A percentile compares a stretch with the other conserved stretches of the same genome.
Conservation (phyloP, 2,888 invertebrate species). For the Sarcophaga caerulescens region DNA sequence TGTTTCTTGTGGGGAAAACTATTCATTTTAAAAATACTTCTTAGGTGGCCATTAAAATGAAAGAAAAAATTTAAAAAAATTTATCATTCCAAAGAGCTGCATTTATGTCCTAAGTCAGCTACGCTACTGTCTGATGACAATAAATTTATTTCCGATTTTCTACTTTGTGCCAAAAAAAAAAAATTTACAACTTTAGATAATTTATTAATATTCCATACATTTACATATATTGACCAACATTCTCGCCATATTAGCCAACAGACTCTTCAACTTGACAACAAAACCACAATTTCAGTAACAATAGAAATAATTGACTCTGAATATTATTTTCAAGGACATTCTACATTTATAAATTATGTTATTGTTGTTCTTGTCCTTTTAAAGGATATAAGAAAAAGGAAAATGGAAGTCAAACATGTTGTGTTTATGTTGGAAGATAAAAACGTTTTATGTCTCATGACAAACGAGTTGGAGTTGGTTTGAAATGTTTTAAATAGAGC, state of each 20-base stretch:
- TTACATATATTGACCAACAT: neutral
- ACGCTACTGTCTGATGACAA: neutral
- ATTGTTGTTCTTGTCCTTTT: neutral
- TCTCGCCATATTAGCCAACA: neutral
- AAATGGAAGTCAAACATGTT: slow-evolving; percentile 47
- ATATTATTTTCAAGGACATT: slow-evolving; percentile 21
- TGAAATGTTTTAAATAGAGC: neutral
- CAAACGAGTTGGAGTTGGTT: neutral
- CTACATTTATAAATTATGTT: neutral
- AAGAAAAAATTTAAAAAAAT: no score
- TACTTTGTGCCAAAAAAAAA: neutral
- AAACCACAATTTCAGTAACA: neutral
- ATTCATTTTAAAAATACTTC: neutral
- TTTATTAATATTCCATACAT: slow-evolving; percentile 12
- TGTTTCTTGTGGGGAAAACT: no score
- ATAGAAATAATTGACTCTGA: slow-evolving; percentile 13
- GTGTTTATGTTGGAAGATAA: slow-evolving; percentile 53
- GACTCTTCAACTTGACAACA: neutral
- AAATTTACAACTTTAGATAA: neutral
- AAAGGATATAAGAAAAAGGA: neutral
- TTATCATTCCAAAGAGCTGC: no score
- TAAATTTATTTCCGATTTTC: neutral
- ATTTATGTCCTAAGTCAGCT: neutral
- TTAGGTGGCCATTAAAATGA: neutral
- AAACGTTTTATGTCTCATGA: no score